These are phyloP conservation scores for Glomeris maerens DNA, from an alignment of 1,140 invertebrate genomes.

Conservation along the genomic window DNA sequence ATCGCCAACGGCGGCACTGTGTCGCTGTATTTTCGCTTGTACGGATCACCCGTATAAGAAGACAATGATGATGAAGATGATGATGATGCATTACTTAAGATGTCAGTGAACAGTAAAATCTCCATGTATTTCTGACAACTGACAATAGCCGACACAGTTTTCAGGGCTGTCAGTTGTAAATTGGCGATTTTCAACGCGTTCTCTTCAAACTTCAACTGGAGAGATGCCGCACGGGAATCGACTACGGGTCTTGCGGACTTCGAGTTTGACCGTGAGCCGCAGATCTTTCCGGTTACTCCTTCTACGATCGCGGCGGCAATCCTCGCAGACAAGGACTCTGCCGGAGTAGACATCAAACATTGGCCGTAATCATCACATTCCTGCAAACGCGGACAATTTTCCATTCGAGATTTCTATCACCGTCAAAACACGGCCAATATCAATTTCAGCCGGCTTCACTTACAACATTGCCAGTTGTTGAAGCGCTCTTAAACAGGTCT, in stretches of 20 bases:
- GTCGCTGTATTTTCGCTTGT: no score
- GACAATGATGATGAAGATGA: no score
- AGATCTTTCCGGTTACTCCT: constrained; percentile 24
- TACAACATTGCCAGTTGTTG: not conserved
- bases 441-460: not conserved
- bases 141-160: constrained; percentile 37
- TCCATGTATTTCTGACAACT: constrained; percentile 39
- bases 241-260: no score
- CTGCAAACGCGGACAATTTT: not conserved
- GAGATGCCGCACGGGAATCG: no score
- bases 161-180: constrained; percentile 43
- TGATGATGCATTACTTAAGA: no score
- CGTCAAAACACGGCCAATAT: no score
- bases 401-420: no score
- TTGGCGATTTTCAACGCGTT: constrained; percentile 33
- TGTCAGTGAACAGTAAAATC: constrained; percentile 39
- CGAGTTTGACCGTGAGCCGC: constrained; percentile 20
- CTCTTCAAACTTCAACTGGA: constrained; percentile 31
- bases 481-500: not conserved
- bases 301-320: constrained; percentile 36
- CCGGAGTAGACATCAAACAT: constrained; percentile 15
- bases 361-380: not conserved
- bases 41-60: no score
- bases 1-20: no score
- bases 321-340: constrained; percentile 37